A percentile compares a stretch with the other conserved stretches of the same genome.
These are phyloP conservation scores for Labeo calbasu DNA, from an alignment of 2,797 vertebrate genomes.

Conservation along the genomic window DNA sequence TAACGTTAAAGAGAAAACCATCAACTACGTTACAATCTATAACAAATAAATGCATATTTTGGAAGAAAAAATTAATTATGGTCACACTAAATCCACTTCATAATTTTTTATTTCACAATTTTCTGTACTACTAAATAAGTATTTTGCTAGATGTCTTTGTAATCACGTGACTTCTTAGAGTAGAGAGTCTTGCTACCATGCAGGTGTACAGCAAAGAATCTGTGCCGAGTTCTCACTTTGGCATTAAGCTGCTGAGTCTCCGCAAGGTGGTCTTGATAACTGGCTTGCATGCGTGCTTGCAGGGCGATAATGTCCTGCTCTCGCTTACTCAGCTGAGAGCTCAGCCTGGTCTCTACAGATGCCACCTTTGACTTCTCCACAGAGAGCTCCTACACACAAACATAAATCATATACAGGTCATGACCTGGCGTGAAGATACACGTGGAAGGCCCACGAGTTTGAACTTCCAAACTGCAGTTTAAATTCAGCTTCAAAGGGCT, in stretches of 20 bases:
- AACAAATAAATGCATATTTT: not conserved
- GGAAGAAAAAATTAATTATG: not conserved
- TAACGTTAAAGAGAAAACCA: not conserved
- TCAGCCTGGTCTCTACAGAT: conserved; percentile 83
- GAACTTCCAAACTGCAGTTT: too few species aligned
- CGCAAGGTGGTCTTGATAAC: conserved; percentile 88
- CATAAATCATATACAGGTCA: conserved; percentile 2
- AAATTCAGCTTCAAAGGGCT: too few species aligned
- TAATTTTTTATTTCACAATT: too few species aligned
- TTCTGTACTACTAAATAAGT: not conserved
- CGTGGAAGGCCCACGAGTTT: not conserved
- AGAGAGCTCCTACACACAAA: conserved; percentile 81
- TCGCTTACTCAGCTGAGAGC: conserved; percentile 85
- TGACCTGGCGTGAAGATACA: not conserved
- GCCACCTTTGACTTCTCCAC: conserved; percentile 85
- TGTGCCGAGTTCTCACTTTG: conserved; percentile 78
- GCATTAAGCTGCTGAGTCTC: conserved; percentile 89
- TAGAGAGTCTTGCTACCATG: not conserved
- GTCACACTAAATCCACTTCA: not conserved
- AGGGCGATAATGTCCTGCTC: conserved; percentile 88
- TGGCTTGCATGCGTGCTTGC: conserved; percentile 93
- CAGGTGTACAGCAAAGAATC: not conserved
- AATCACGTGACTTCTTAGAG: not conserved
- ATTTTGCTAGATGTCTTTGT: not conserved
- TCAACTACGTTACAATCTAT: not conserved